A percentile compares a stretch with the other conserved stretches of the same genome.
phyloP scores from a whole-genome alignment of 2,113 vertebrate genomes.

The Stigmatopora argus region DNA sequence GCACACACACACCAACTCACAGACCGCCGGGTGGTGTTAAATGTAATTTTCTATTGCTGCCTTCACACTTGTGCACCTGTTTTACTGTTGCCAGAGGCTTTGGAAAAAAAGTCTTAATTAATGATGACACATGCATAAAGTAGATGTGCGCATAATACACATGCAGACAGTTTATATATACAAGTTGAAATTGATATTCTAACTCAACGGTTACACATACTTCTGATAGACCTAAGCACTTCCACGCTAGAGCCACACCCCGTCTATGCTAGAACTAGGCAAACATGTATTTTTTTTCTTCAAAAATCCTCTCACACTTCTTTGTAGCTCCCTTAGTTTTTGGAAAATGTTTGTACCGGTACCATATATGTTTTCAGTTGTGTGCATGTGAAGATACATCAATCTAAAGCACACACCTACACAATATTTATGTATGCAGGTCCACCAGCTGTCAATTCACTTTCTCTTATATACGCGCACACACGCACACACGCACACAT shows the following conservation, averaged over 20 bases:
- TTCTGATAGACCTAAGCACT: no score
- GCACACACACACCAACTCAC: slow-evolving; percentile 2
- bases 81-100: not conserved
- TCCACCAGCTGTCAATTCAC: slow-evolving; percentile 28
- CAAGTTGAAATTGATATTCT: not conserved
- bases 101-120: not conserved
- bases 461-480: not conserved
- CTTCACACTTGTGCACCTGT: not conserved
- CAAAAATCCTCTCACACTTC: no score
- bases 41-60: not conserved
- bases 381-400: not conserved
- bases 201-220: not conserved
- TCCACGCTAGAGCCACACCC: no score
- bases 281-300: no score
- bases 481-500: slow-evolving; percentile 3
- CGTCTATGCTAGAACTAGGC: no score
- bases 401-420: slow-evolving; percentile 33
- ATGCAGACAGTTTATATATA: not conserved
- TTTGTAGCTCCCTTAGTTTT: no score
- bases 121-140: not conserved
- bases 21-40: not conserved
- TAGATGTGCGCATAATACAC: not conserved
- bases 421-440: slow-evolving; percentile 10
- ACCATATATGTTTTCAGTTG: not conserved
- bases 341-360: no score